Evolutionary conservation across 2,888 invertebrate genomes (phyloP).

Genomic region (Luffia ferchaultella): DNA sequence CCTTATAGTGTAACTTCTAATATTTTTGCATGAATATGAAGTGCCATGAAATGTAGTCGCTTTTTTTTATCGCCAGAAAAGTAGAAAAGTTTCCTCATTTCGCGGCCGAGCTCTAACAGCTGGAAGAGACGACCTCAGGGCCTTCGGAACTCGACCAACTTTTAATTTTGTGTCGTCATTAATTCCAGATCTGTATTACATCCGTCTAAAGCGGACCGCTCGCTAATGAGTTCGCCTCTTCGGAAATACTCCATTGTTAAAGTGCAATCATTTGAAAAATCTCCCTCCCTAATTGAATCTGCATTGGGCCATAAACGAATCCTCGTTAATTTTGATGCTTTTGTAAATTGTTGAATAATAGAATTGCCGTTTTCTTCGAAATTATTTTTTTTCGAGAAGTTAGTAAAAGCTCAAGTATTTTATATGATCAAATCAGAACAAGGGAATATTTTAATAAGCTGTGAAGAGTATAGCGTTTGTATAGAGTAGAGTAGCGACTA

Average conservation of each 20-base stretch:
- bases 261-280: background rate
- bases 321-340: background rate
- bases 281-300: background rate
- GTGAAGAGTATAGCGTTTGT: too few relatives aligned
- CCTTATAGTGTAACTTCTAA: too few relatives aligned
- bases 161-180: conserved; percentile 17
- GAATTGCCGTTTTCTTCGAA: too few relatives aligned
- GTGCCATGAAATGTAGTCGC: conserved; percentile 1
- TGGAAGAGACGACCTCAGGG: conserved; percentile 17
- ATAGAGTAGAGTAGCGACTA: too few relatives aligned
- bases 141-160: conserved; percentile 13
- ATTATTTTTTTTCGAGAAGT: too few relatives aligned
- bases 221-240: conserved; percentile 11
- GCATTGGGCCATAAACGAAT: background rate
- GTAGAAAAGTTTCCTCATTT: conserved; percentile 13
- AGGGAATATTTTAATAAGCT: too few relatives aligned
- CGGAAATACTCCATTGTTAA: background rate
- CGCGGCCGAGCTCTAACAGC: conserved; percentile 10
- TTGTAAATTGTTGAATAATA: too few relatives aligned
- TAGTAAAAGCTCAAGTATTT: too few relatives aligned
- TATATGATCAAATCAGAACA: too few relatives aligned
- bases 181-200: conserved; percentile 16
- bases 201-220: conserved; percentile 14
- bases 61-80: conserved; percentile 10
- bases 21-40: conserved; percentile 2